These are phyloP conservation scores for Sesamia nonagrioides DNA, from an alignment of 1,140 invertebrate species.

Conservation along the genomic window DNA sequence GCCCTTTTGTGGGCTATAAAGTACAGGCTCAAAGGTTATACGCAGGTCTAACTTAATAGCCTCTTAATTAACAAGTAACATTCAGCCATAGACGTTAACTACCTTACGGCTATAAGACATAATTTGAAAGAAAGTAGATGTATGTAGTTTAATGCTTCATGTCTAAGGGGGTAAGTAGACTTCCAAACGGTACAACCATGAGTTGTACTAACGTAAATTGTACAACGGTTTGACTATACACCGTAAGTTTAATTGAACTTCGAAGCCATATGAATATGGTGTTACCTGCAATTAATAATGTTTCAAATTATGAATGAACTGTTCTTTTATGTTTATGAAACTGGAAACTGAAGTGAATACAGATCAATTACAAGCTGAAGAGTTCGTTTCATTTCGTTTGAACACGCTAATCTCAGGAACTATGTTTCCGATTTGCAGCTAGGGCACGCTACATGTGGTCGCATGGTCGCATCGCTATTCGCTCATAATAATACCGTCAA, in stretches of 20 bases:
- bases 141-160: constrained; percentile 24
- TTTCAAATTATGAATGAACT: not conserved
- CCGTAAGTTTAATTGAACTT: constrained; percentile 32
- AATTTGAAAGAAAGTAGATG: constrained; percentile 36
- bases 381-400: too few relatives aligned
- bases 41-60: not conserved
- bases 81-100: constrained; percentile 2
- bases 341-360: too few relatives aligned
- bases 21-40: not conserved
- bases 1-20: too few relatives aligned
- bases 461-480: too few relatives aligned
- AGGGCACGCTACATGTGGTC: too few relatives aligned
- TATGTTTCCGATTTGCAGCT: too few relatives aligned
- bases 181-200: constrained; percentile 33
- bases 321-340: not conserved
- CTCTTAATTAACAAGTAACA: not conserved
- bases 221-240: constrained; percentile 38
- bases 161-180: constrained; percentile 24
- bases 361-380: not conserved
- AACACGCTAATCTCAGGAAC: too few relatives aligned
- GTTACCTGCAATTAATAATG: constrained; percentile 15
- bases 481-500: too few relatives aligned
- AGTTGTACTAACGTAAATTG: constrained; percentile 40
- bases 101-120: constrained; percentile 1
- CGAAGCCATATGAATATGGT: constrained; percentile 34